Evolutionary conservation across 1,140 invertebrate genomes (phyloP), one percentile per base, ranked within the genome.

Genomic region (Anastatus disparis): DNA sequence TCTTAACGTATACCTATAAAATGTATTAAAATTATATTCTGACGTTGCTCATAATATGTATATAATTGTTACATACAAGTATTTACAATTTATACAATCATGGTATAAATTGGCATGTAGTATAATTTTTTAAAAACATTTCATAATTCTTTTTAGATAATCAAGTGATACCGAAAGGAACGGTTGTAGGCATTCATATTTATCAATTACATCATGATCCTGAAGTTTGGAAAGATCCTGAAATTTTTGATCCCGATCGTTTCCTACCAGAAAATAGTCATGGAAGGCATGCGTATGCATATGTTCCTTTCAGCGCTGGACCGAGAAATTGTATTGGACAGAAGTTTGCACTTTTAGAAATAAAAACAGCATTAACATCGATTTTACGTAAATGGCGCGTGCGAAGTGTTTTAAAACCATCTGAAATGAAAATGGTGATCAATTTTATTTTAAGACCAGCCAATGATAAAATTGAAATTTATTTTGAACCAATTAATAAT

Each of bases 171-270:
- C 76, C 75, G n/a, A 76, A 75, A 63, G 91, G 89, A 10, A 87
- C 87, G 1, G 84, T 48, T 35, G 1, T 76, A 7, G 50, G 26
- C 8, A 66, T 85, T 2, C 84, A 82, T 15, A 84, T 88, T 13
- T 87, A 87, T 56, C 82, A 88, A 50, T 78, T 95, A 17, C 94
- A 92, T 75, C 81, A 87, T 31, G 84, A 89, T 74, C 79, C 83
- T 12, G 78, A 87, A 29, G 76, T 84, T 59, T 92, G 87, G 80
- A 84, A 87, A 10, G 82, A 92, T 68, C 90, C 91, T 4, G 85
- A 90, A 17, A 79, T 78, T 48, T 91, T 90, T 76, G 84, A 75
- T 95, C 91, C 91, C 0, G 89, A 91, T 44, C 81, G 90, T 74
- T 92, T 91, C 81, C 73, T 87, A 12, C 86, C 87, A 10, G 82